These are phyloP conservation scores for Mustela lutreola DNA, from an alignment of 2,113 vertebrate genomes.

Conservation along the genomic window DNA sequence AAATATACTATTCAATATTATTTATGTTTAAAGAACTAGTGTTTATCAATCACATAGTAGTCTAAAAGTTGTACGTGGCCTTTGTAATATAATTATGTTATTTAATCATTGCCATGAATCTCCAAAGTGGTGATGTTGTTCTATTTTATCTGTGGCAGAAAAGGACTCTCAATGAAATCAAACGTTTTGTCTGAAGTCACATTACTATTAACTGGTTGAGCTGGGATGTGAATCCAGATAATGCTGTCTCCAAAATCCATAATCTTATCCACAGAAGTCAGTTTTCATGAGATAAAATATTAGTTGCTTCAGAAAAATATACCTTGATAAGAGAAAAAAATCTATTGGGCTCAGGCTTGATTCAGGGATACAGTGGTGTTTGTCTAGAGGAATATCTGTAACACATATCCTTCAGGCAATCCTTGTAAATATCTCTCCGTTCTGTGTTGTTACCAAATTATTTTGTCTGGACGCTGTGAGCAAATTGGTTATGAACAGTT, in stretches of 20 bases:
- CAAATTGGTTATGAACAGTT: conserved; percentile 55
- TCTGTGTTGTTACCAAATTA: conserved; percentile 3
- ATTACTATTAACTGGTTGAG: neutral
- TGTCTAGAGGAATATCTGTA: neutral
- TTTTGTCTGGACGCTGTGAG: conserved; percentile 47
- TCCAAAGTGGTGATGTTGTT: neutral
- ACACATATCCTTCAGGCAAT: neutral
- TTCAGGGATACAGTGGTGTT: neutral
- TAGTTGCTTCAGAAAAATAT: conserved; percentile 12
- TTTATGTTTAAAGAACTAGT: neutral
- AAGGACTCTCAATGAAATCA: neutral
- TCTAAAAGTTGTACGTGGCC: neutral
- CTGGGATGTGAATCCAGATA: neutral
- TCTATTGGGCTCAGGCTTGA: neutral
- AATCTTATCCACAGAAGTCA: neutral
- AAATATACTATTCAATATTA: neutral
- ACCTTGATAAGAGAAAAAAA: neutral
- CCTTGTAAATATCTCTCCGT: neutral
- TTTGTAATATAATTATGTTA: neutral
- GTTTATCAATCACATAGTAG: neutral
- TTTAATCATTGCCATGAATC: neutral
- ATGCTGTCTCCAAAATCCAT: neutral
- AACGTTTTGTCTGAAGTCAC: neutral
- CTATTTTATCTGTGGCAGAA: neutral
- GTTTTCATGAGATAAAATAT: conserved; percentile 13